These are phyloP conservation scores for Rotaria magnacalcarata DNA, from an alignment of 2,888 invertebrate species.

Conservation along the genomic window DNA sequence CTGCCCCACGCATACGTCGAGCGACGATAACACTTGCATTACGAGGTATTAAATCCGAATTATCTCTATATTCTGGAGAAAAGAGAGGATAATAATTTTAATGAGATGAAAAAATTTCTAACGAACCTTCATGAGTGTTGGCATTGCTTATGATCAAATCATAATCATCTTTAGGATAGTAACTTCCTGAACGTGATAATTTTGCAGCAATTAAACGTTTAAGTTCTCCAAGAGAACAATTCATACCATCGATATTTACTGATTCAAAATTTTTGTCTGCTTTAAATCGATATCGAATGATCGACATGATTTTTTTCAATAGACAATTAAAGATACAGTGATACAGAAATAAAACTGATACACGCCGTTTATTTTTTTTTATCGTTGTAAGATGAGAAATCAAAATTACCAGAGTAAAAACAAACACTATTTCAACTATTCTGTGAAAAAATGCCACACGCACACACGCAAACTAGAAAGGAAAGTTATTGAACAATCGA, in stretches of 20 bases:
- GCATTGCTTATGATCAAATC: slow-evolving; percentile 31
- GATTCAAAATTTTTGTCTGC: slow-evolving; percentile 91
- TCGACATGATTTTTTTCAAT: slow-evolving; percentile 62
- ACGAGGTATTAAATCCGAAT: slow-evolving; percentile 84
- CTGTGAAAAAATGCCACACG: no score
- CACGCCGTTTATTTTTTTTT: slow-evolving; percentile 25
- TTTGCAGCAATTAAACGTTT: slow-evolving; percentile 62
- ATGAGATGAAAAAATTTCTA: slow-evolving; percentile 46
- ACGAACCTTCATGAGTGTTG: not conserved
- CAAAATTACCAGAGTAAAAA: slow-evolving; percentile 6
- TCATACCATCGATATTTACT: slow-evolving; percentile 89
- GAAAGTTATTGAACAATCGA: not conserved
- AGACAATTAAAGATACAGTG: slow-evolving; percentile 11
- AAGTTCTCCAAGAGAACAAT: slow-evolving; percentile 87
- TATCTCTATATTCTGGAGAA: slow-evolving; percentile 76
- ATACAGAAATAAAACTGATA: slow-evolving; percentile 28
- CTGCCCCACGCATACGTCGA: slow-evolving; percentile 59
- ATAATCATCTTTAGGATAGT: slow-evolving; percentile 33
- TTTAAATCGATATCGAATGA: slow-evolving; percentile 97
- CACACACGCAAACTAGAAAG: not conserved
- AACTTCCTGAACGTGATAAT: slow-evolving; percentile 18
- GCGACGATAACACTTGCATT: slow-evolving; percentile 93
- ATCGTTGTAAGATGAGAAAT: not conserved
- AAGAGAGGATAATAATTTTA: slow-evolving; percentile 50
- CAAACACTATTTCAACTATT: no score